phyloP scores from a whole-genome alignment of 2,113 vertebrate species.

The Microtus ochrogaster region DNA sequence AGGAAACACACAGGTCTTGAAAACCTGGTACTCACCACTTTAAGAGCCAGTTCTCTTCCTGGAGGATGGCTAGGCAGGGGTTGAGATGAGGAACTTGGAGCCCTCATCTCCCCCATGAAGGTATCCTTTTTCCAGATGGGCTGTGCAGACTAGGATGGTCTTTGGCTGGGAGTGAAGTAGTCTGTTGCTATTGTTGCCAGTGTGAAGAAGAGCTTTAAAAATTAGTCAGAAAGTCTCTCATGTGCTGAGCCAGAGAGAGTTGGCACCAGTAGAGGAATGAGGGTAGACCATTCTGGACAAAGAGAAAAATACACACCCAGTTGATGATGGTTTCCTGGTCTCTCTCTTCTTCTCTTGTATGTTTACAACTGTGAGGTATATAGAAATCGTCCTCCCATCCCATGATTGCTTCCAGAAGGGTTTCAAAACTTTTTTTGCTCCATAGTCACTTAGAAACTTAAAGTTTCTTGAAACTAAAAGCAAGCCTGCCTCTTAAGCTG shows the following conservation, averaged over 20 bases:
- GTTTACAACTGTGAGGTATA: not conserved
- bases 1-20: not conserved
- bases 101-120: not conserved
- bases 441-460: not conserved
- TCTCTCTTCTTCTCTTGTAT: not conserved
- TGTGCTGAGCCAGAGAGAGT: not conserved
- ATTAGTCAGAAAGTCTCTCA: not conserved
- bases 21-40: not conserved
- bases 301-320: not conserved
- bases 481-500: not conserved
- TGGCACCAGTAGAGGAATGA: not conserved
- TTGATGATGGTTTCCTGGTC: not conserved
- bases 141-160: not conserved
- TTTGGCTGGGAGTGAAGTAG: not conserved
- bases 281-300: not conserved
- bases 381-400: not conserved
- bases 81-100: not conserved
- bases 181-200: not conserved
- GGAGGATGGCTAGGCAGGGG: not conserved
- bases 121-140: not conserved
- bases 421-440: constrained; percentile 6
- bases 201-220: not conserved
- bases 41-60: not conserved
- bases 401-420: not conserved
- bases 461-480: constrained; percentile 29